Conservation (phyloP, 2,797 vertebrate species). For the Moxostoma hubbsi region DNA sequence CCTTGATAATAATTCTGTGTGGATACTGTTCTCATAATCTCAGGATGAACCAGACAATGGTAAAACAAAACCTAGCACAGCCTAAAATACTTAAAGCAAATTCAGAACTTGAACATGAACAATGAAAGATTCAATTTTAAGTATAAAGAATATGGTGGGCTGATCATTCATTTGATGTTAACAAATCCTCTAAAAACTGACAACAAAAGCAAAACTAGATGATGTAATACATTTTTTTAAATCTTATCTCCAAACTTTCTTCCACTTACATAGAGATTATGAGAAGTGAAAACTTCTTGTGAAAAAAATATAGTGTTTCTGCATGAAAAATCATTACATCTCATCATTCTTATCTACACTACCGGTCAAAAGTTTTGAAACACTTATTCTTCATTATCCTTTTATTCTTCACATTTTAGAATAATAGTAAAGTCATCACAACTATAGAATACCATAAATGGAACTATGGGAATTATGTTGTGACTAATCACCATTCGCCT, state of each 20-base stretch:
- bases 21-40: constrained; percentile 70
- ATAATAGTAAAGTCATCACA: no score
- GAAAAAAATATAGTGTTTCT: background rate
- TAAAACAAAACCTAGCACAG: constrained; percentile 26
- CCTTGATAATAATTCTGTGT: constrained; percentile 66
- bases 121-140: background rate
- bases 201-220: background rate
- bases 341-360: background rate
- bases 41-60: constrained; percentile 40
- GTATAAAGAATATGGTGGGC: background rate
- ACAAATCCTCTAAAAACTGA: background rate
- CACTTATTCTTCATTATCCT: no score
- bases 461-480: no score
- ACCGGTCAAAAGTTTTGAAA: no score
- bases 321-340: background rate
- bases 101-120: background rate
- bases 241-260: background rate
- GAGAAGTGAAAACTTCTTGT: background rate
- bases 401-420: no score
- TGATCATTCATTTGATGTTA: background rate
- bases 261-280: background rate
- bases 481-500: no score
- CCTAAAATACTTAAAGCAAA: constrained; percentile 13
- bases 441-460: no score
- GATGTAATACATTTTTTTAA: background rate